phyloP scores from a whole-genome alignment of 2,113 vertebrate species.

The Mustela nigripes region DNA sequence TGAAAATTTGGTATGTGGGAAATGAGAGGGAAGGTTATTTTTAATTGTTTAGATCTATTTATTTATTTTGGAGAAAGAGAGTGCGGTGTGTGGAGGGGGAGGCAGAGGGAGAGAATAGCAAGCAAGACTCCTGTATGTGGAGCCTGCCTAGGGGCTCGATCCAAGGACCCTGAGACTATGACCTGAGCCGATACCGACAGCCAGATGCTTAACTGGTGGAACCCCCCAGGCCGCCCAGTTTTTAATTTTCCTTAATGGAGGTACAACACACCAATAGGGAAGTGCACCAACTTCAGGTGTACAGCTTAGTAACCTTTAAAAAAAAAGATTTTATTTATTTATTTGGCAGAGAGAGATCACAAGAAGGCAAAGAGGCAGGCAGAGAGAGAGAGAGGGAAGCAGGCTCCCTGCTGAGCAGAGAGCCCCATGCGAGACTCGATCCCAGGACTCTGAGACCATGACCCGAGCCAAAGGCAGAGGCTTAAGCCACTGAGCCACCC shows the following conservation, averaged over 20 bases:
- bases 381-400: too few relatives aligned
- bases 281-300: background rate
- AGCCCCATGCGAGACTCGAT: too few relatives aligned
- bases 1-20: background rate
- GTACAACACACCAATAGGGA: background rate
- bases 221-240: background rate
- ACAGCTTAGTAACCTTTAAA: background rate
- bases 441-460: too few relatives aligned
- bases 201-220: background rate
- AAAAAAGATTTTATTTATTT: too few relatives aligned
- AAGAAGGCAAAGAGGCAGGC: too few relatives aligned
- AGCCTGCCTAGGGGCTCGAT: fast-evolving
- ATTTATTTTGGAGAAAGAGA: background rate
- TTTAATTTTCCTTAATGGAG: background rate
- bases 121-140: background rate
- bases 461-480: too few relatives aligned
- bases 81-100: background rate
- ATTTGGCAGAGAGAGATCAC: too few relatives aligned
- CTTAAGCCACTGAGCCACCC: too few relatives aligned
- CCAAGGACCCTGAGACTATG: background rate
- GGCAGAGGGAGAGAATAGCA: background rate
- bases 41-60: background rate
- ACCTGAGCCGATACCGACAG: background rate
- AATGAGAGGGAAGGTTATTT: background rate
- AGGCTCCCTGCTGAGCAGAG: too few relatives aligned